phyloP scores from a whole-genome alignment of 2,888 invertebrate genomes.

The Apamea sordens region DNA sequence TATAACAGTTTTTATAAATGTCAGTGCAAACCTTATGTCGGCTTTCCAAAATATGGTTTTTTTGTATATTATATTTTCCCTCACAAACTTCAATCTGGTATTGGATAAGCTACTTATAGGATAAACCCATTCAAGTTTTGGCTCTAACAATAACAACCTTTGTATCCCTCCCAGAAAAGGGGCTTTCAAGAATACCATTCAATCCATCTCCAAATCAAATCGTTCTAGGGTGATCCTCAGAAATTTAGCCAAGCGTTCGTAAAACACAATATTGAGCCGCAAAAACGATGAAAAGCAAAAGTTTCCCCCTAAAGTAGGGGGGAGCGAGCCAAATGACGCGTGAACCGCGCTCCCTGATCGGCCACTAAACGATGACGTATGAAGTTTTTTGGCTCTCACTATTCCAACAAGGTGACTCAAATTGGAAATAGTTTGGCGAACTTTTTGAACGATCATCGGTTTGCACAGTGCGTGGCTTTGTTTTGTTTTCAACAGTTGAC shows the following conservation, averaged over 20 bases:
- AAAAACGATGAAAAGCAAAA: slow-evolving; percentile 69
- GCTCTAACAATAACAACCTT: slow-evolving; percentile 45
- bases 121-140: slow-evolving; percentile 30
- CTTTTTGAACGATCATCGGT: slow-evolving; percentile 43
- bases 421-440: slow-evolving; percentile 49
- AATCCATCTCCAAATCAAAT: slow-evolving; percentile 66
- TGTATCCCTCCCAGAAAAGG: slow-evolving; percentile 47
- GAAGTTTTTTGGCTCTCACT: slow-evolving; percentile 68
- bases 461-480: slow-evolving; percentile 26
- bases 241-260: slow-evolving; percentile 65
- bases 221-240: slow-evolving; percentile 56
- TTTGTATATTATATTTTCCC: background rate
- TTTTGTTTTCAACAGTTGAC: slow-evolving; percentile 42
- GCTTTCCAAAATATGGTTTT: background rate
- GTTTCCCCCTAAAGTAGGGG: slow-evolving; percentile 49
- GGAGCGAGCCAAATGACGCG: slow-evolving; percentile 70
- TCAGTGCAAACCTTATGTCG: background rate
- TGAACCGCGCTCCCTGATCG: slow-evolving; percentile 67
- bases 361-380: slow-evolving; percentile 74
- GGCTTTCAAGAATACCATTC: slow-evolving; percentile 54
- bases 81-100: slow-evolving; percentile 10
- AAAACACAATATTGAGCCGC: slow-evolving; percentile 70
- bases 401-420: slow-evolving; percentile 61
- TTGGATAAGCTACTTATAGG: background rate
- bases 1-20: background rate